Evolutionary conservation across 2,888 invertebrate species (phyloP).

Genomic region (Andrena haemorrhoa): DNA sequence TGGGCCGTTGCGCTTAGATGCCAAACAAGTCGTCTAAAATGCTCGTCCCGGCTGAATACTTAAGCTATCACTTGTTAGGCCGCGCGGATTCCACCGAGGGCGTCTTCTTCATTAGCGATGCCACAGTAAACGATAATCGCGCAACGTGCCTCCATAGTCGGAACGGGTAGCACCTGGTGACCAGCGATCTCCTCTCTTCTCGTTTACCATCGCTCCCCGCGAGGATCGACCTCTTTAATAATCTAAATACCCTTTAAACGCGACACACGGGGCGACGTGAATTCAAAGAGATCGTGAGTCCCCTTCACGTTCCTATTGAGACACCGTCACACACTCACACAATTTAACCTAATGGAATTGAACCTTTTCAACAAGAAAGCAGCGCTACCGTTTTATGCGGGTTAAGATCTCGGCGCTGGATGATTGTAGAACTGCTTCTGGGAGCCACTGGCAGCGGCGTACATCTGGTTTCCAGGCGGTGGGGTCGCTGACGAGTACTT

Average conservation of each 20-base stretch:
- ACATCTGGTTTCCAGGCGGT: slow-evolving; percentile 64
- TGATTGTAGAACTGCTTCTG: slow-evolving; percentile 78
- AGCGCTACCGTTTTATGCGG: slow-evolving; percentile 71
- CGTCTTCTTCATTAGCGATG: slow-evolving; percentile 31
- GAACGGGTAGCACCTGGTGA: slow-evolving; percentile 57
- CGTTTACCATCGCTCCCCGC: slow-evolving; percentile 5
- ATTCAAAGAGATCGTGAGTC: slow-evolving; percentile 47
- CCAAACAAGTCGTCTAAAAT: slow-evolving; percentile 36
- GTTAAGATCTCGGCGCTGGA: slow-evolving; percentile 80
- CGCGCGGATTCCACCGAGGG: slow-evolving; percentile 62
- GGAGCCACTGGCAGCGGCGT: slow-evolving; percentile 63
- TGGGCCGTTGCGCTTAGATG: slow-evolving; percentile 62
- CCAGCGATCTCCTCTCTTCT: slow-evolving; percentile 52
- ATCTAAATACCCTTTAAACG: slow-evolving; percentile 31
- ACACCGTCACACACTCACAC: slow-evolving; percentile 12
- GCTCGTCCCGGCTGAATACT: slow-evolving; percentile 59
- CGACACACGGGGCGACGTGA: slow-evolving; percentile 18
- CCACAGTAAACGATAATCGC: slow-evolving; percentile 26
- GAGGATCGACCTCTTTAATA: slow-evolving; percentile 11
- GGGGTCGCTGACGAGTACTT: slow-evolving; percentile 69
- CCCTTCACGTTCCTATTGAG: slow-evolving; percentile 26
- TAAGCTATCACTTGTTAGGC: slow-evolving; percentile 71
- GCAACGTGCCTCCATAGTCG: slow-evolving; percentile 42
- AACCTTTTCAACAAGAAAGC: slow-evolving; percentile 29
- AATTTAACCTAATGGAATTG: slow-evolving; percentile 43